These are phyloP conservation scores for Limulus polyphemus DNA, from an alignment of 2,888 invertebrate species.

Conservation along the genomic window DNA sequence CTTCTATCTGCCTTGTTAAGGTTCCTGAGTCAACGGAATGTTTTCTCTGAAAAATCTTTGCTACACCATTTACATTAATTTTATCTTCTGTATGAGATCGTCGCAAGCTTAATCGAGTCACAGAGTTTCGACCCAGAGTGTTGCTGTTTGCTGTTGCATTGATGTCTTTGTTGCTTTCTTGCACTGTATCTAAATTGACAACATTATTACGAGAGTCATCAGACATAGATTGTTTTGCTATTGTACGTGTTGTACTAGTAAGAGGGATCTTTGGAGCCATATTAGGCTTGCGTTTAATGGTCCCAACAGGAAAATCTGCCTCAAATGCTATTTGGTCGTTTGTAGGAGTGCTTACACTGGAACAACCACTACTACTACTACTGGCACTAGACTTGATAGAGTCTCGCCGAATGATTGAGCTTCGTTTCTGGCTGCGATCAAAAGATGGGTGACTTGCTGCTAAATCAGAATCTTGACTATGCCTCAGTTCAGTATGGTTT, in stretches of 20 bases:
- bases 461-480: conserved; percentile 16
- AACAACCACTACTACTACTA: conserved; percentile 50
- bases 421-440: conserved; percentile 20
- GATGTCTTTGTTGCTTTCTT: conserved; percentile 14
- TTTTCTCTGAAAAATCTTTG: too few relatives aligned
- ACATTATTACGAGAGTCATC: conserved; percentile 40
- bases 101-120: conserved; percentile 19
- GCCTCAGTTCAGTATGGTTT: neutral
- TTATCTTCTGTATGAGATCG: conserved; percentile 26
- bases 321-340: conserved; percentile 34
- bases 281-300: conserved; percentile 82
- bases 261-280: conserved; percentile 63
- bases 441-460: conserved; percentile 25
- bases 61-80: conserved; percentile 6
- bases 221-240: conserved; percentile 61
- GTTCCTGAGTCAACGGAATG: too few relatives aligned
- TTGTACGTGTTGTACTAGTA: conserved; percentile 75
- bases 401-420: conserved; percentile 38
- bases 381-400: conserved; percentile 63
- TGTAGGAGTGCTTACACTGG: conserved; percentile 22
- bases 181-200: conserved; percentile 11
- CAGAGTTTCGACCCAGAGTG: conserved; percentile 15
- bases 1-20: too few relatives aligned
- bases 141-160: conserved; percentile 13
- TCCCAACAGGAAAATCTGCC: conserved; percentile 46